phyloP scores from a whole-genome alignment of 2,113 vertebrate species.

The Poecile atricapillus region DNA sequence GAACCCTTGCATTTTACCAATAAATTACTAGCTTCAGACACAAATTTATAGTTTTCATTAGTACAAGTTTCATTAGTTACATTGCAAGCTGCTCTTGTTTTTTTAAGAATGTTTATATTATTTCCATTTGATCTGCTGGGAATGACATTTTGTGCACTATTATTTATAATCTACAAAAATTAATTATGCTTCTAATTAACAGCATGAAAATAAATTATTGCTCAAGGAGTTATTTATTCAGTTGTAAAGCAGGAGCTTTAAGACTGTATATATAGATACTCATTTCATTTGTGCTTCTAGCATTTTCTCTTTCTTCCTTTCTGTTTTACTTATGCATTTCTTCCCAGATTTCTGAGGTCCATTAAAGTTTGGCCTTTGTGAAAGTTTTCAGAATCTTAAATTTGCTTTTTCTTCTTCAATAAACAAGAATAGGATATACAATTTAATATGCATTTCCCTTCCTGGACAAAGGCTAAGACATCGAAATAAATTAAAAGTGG shows the following conservation, averaged over 20 bases:
- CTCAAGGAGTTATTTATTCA: slow-evolving; percentile 75
- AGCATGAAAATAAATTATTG: slow-evolving; percentile 77
- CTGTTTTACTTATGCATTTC: slow-evolving; percentile 15
- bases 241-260: slow-evolving; percentile 59
- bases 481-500: neutral
- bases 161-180: slow-evolving; percentile 80
- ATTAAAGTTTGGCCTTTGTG: neutral
- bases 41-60: slow-evolving; percentile 62
- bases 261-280: neutral
- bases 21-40: slow-evolving; percentile 72
- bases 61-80: slow-evolving; percentile 41
- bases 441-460: neutral
- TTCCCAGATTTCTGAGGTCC: slow-evolving; percentile 14
- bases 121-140: slow-evolving; percentile 72
- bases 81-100: slow-evolving; percentile 37
- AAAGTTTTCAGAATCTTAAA: neutral
- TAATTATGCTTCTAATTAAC: slow-evolving; percentile 82
- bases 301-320: neutral
- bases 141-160: slow-evolving; percentile 69
- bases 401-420: neutral
- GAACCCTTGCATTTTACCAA: slow-evolving; percentile 66
- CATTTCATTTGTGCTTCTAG: slow-evolving; percentile 42
- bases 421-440: neutral
- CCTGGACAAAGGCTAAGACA: neutral
- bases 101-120: slow-evolving; percentile 67